These are phyloP conservation scores for Condylura cristata DNA, from an alignment of 2,113 vertebrate genomes.

Conservation along the genomic window DNA sequence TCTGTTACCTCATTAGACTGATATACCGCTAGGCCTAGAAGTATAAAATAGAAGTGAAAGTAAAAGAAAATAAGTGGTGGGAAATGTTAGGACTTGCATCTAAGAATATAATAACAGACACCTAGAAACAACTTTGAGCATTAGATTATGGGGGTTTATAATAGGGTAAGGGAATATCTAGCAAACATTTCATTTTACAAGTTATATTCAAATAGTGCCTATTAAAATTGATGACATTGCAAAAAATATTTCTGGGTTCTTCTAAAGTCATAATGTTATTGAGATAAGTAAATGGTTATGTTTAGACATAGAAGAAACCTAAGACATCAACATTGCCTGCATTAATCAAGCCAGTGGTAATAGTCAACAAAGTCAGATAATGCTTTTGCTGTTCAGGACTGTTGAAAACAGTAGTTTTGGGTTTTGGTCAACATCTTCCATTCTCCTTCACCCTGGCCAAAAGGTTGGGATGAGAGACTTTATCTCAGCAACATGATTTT, in stretches of 20 bases:
- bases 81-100: neutral
- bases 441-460: neutral
- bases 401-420: neutral
- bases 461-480: neutral
- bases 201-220: neutral
- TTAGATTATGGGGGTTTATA: accelerated
- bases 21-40: neutral
- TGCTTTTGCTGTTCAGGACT: neutral
- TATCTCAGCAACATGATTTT: neutral
- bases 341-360: neutral
- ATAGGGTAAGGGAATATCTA: too few relatives aligned
- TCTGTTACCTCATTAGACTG: neutral
- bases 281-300: neutral
- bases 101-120: neutral
- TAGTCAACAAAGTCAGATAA: neutral
- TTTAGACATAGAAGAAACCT: neutral
- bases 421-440: neutral
- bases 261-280: neutral
- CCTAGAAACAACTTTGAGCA: neutral
- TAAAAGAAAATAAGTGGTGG: neutral
- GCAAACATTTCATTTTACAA: neutral
- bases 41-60: neutral
- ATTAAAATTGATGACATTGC: neutral
- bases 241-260: neutral
- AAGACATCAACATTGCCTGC: neutral